These are phyloP conservation scores for Leiothrix lutea DNA, from an alignment of 2,113 vertebrate genomes.

Conservation along the genomic window DNA sequence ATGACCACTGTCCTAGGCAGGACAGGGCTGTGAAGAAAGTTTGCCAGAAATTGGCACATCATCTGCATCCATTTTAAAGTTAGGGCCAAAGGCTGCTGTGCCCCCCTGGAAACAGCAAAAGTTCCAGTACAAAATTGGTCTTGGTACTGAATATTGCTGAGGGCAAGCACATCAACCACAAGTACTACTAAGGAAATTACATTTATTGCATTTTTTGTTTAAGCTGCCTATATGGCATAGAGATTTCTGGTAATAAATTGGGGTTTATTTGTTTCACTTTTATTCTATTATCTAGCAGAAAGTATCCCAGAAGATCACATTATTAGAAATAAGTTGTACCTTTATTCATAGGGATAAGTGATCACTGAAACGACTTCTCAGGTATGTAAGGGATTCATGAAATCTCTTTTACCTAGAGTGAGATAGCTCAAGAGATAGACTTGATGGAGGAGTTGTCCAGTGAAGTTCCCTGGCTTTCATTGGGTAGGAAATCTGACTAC, in stretches of 20 bases:
- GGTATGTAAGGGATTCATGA: neutral
- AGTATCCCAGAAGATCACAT: neutral
- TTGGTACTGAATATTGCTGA: neutral
- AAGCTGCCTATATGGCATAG: neutral
- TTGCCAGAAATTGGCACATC: neutral
- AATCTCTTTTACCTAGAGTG: neutral
- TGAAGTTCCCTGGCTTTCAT: neutral
- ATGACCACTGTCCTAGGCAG: fast-evolving
- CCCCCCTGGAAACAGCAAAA: neutral
- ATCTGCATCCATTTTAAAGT: neutral
- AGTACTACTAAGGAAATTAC: neutral
- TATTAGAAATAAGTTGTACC: neutral
- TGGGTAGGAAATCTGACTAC: neutral
- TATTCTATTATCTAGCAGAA: neutral
- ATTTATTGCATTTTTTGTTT: neutral
- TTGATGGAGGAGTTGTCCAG: neutral
- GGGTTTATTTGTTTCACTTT: neutral
- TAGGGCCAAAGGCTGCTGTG: neutral
- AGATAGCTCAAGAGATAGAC: neutral
- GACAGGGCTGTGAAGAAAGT: neutral
- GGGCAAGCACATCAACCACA: neutral
- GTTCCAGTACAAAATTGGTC: neutral
- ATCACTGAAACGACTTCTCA: neutral
- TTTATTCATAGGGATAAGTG: neutral
- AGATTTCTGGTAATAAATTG: neutral